A percentile compares a stretch with the other conserved stretches of the same genome.
These are phyloP conservation scores for Megaceryle torquata DNA, from an alignment of 2,113 vertebrate genomes.

Conservation along the genomic window DNA sequence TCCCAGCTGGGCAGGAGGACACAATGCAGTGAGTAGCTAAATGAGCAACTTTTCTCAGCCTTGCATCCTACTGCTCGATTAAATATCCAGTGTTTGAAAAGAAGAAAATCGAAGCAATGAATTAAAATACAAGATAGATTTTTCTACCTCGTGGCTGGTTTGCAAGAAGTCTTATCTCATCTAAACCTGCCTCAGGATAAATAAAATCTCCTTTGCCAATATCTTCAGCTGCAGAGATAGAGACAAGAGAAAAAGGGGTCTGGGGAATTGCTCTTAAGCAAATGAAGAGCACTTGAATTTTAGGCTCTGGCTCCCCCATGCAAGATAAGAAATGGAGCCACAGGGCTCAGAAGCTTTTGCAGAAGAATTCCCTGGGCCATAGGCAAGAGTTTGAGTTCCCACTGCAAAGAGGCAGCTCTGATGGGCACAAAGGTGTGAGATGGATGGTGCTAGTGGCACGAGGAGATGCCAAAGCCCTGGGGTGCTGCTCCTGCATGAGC, in stretches of 20 bases:
- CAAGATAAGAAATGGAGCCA: not conserved
- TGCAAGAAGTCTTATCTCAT: not conserved
- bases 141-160: not conserved
- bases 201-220: not conserved
- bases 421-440: accelerated
- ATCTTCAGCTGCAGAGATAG: not conserved
- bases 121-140: not conserved
- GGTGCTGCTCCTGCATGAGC: not conserved
- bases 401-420: not conserved
- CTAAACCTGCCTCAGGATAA: not conserved
- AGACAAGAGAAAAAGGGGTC: not conserved
- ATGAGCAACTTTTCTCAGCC: not conserved
- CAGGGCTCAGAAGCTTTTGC: not conserved
- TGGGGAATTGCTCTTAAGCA: not conserved
- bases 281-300: not conserved
- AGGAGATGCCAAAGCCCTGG: not conserved
- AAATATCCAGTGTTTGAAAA: not conserved
- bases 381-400: not conserved
- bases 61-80: not conserved
- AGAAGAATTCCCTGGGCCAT: not conserved
- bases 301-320: not conserved
- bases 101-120: not conserved
- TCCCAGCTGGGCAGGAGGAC: not conserved
- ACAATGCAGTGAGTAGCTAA: accelerated
- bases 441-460: not conserved